phyloP scores from a whole-genome alignment of 2,888 invertebrate species.

The Bembecia ichneumoniformis region DNA sequence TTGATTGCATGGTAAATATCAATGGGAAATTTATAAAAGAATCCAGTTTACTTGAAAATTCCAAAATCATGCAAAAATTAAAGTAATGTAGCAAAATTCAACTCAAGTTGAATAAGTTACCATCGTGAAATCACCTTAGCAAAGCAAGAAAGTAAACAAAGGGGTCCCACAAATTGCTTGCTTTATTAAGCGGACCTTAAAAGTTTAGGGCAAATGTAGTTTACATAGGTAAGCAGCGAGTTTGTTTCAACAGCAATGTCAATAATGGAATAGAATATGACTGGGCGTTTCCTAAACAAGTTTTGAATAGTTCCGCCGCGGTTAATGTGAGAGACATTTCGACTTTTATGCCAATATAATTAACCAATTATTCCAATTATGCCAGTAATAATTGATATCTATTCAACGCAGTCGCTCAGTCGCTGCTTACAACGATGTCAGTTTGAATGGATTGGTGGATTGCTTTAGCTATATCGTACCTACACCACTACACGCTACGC shows the following conservation, averaged over 20 bases:
- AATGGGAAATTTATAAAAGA: too few relatives aligned
- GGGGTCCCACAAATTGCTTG: slow-evolving; percentile 65
- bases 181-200: slow-evolving; percentile 67
- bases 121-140: slow-evolving; percentile 69
- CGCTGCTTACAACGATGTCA: too few relatives aligned
- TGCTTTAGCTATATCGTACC: too few relatives aligned
- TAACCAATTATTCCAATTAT: too few relatives aligned
- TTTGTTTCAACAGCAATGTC: slow-evolving; percentile 58
- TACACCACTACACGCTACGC: too few relatives aligned
- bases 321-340: neutral
- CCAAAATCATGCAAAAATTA: too few relatives aligned
- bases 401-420: too few relatives aligned
- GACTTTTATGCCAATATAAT: too few relatives aligned
- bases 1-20: too few relatives aligned
- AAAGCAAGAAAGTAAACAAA: slow-evolving; percentile 64
- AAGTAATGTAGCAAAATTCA: neutral
- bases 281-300: neutral
- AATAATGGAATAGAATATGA: slow-evolving; percentile 28
- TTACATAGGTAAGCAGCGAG: slow-evolving; percentile 61
- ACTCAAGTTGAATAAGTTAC: slow-evolving; percentile 61
- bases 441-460: too few relatives aligned
- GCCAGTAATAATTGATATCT: too few relatives aligned
- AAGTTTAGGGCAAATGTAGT: slow-evolving; percentile 65
- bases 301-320: neutral
- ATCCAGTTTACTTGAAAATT: too few relatives aligned